phyloP scores from a whole-genome alignment of 2,113 vertebrate genomes.

The Perca flavescens region DNA sequence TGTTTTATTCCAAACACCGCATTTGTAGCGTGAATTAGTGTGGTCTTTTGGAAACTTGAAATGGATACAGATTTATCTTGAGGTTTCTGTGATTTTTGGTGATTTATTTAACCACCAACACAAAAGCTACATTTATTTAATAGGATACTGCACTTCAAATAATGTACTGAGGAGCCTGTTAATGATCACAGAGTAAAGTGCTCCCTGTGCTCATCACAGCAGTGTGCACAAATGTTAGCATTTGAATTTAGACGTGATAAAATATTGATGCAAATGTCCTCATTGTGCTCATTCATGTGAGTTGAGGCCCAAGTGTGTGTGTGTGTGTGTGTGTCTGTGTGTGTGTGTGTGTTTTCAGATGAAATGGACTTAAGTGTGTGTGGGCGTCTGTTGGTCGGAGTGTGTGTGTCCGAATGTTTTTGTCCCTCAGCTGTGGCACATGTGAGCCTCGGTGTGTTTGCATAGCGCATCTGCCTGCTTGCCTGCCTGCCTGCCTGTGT shows the following conservation, averaged over 20 bases:
- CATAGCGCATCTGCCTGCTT: slow-evolving; percentile 66
- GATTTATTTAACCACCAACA: neutral
- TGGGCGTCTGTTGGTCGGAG: neutral
- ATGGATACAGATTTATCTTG: neutral
- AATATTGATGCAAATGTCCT: slow-evolving; percentile 67
- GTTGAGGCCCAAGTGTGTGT: slow-evolving; percentile 19
- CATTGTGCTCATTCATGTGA: slow-evolving; percentile 36
- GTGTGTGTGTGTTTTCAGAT: slow-evolving; percentile 14
- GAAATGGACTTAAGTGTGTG: slow-evolving; percentile 21
- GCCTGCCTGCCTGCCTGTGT: slow-evolving; percentile 30
- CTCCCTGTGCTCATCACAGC: neutral
- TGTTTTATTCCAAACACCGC: neutral
- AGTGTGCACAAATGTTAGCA: slow-evolving; percentile 35
- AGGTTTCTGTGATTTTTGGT: neutral
- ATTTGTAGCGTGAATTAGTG: neutral
- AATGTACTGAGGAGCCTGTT: neutral
- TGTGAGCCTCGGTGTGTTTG: slow-evolving; percentile 64
- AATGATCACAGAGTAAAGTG: neutral
- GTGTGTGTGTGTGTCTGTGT: slow-evolving; percentile 16
- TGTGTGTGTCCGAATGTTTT: slow-evolving; percentile 40
- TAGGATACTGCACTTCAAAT: neutral
- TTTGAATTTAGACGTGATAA: slow-evolving; percentile 51
- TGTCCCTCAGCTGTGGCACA: slow-evolving; percentile 57
- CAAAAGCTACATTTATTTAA: neutral
- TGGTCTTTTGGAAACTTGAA: neutral